Percentiles rank a stretch among this genome's conserved stretches.
Evolutionary conservation across 2,113 vertebrate genomes (phyloP).

Genomic region (Ammodytes marinus): DNA sequence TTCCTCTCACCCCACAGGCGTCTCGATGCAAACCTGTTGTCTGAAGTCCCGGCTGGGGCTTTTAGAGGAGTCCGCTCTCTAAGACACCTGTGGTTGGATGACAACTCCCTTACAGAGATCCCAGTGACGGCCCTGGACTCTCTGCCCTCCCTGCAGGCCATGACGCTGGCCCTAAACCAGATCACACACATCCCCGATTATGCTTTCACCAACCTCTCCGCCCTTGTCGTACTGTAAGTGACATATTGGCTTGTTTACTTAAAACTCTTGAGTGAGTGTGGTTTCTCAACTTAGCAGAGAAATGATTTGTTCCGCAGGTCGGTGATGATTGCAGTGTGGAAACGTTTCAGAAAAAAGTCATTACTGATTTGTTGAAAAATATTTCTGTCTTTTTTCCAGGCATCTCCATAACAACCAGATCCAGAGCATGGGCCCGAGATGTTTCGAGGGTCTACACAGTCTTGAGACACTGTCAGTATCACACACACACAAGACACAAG

Average conservation of each 20-base stretch:
- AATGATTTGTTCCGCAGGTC: slow-evolving; percentile 13
- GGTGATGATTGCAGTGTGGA: slow-evolving; percentile 19
- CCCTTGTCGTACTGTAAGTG: slow-evolving; percentile 96
- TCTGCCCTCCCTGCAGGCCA: slow-evolving; percentile 93
- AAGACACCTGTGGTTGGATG: slow-evolving; percentile 96
- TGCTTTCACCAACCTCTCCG: slow-evolving; percentile 94
- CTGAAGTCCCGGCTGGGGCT: slow-evolving; percentile 89
- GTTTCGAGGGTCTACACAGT: slow-evolving; percentile 93
- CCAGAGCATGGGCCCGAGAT: slow-evolving; percentile 89
- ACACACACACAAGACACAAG: not conserved
- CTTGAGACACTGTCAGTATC: slow-evolving; percentile 96
- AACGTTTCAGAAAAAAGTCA: slow-evolving; percentile 8
- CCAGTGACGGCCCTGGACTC: slow-evolving; percentile 90
- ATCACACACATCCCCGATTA: slow-evolving; percentile 92
- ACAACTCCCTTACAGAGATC: slow-evolving; percentile 93
- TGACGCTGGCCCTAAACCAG: slow-evolving; percentile 96
- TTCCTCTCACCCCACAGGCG: slow-evolving; percentile 85
- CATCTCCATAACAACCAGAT: slow-evolving; percentile 97
- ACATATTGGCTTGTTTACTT: slow-evolving; percentile 36
- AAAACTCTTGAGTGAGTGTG: not conserved
- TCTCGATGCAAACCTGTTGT: slow-evolving; percentile 95
- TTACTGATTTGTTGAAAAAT: slow-evolving; percentile 46
- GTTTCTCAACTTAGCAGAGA: slow-evolving; percentile 25
- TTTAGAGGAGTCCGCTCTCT: slow-evolving; percentile 91
- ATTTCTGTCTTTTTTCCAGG: slow-evolving; percentile 77